These are phyloP conservation scores for Apotomis turbidana DNA, from an alignment of 2,888 invertebrate genomes.

Conservation along the genomic window DNA sequence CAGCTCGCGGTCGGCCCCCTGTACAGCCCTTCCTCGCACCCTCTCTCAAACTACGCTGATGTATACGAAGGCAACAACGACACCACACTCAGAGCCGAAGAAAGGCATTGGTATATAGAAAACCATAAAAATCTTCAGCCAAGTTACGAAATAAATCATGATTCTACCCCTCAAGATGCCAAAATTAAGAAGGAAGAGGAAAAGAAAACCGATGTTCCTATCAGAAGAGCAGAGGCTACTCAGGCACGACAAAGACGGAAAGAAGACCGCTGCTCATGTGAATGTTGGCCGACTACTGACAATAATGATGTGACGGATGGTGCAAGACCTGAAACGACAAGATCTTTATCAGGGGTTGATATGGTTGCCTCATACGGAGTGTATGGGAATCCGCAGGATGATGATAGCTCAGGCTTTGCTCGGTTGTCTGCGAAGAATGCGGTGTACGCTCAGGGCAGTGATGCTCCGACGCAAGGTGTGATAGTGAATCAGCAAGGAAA, in stretches of 20 bases:
- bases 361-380: conserved; percentile 83
- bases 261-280: conserved; percentile 80
- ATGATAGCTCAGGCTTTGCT: conserved; percentile 79
- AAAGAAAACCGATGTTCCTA: conserved; percentile 71
- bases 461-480: conserved; percentile 78
- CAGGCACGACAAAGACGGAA: conserved; percentile 74
- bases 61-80: conserved; percentile 82
- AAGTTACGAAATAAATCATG: conserved; percentile 68
- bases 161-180: conserved; percentile 73
- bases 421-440: conserved; percentile 72
- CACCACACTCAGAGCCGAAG: conserved; percentile 79
- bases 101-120: conserved; percentile 81
- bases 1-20: conserved; percentile 71
- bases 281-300: conserved; percentile 81
- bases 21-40: conserved; percentile 77
- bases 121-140: conserved; percentile 79
- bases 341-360: conserved; percentile 78
- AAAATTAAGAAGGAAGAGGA: conserved; percentile 80
- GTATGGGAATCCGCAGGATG: conserved; percentile 78
- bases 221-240: conserved; percentile 68
- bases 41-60: conserved; percentile 79
- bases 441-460: conserved; percentile 72
- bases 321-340: conserved; percentile 69
- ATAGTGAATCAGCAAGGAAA: conserved; percentile 82
- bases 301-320: conserved; percentile 71